Evolutionary conservation across 2,797 vertebrate genomes (phyloP).

Genomic region (Gephyroberyx darwinii): DNA sequence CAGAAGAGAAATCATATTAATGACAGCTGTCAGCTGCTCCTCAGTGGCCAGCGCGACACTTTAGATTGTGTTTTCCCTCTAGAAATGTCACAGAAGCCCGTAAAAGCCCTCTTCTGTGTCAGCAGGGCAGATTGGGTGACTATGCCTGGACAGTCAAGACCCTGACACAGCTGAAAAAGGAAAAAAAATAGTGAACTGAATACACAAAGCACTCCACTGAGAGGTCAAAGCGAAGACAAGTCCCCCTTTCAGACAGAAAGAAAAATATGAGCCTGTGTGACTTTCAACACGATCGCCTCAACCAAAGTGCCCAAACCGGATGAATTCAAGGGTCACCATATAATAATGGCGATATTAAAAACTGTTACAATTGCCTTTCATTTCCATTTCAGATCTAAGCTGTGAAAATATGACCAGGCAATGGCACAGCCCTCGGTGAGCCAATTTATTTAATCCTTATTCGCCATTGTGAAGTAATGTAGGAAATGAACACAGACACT

Average conservation of each 20-base stretch:
- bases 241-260: slow-evolving; percentile 73
- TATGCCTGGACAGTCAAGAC: slow-evolving; percentile 61
- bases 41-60: slow-evolving; percentile 52
- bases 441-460: slow-evolving; percentile 64
- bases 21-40: slow-evolving; percentile 77
- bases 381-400: slow-evolving; percentile 73
- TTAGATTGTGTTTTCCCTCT: slow-evolving; percentile 67
- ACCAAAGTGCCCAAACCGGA: slow-evolving; percentile 62
- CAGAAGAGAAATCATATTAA: slow-evolving; percentile 66
- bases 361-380: slow-evolving; percentile 65
- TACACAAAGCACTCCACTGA: slow-evolving; percentile 67
- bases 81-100: slow-evolving; percentile 60
- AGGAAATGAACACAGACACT: slow-evolving; percentile 30
- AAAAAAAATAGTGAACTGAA: slow-evolving; percentile 57
- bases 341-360: slow-evolving; percentile 71
- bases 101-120: slow-evolving; percentile 64
- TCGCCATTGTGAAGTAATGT: slow-evolving; percentile 49
- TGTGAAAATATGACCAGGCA: slow-evolving; percentile 59
- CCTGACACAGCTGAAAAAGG: slow-evolving; percentile 56
- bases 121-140: slow-evolving; percentile 59
- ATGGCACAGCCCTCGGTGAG: slow-evolving; percentile 36
- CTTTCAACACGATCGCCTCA: slow-evolving; percentile 68
- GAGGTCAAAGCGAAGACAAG: slow-evolving; percentile 78
- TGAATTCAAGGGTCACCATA: slow-evolving; percentile 67
- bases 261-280: slow-evolving; percentile 67